Evolutionary conservation across 1,140 invertebrate genomes (phyloP), one percentile per base, ranked within the genome.

Genomic region (Venturia canescens): DNA sequence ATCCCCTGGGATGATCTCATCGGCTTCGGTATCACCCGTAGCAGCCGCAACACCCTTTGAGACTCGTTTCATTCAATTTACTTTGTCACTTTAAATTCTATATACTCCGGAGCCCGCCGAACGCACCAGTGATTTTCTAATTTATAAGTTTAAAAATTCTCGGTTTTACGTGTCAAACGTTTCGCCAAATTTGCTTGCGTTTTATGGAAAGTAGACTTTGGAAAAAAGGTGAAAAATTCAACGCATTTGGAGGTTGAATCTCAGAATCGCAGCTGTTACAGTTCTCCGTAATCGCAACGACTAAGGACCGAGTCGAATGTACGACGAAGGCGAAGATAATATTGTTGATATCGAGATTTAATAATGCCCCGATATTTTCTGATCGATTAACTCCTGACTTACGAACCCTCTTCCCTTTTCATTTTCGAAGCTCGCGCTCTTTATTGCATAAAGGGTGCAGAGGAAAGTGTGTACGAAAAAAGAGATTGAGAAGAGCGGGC

Each of bases 291-390:
- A 75, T 31, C 11, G 50, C 21, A 72, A 26, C 2, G 71, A 29
- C 23, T 63, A 27, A 63, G 29, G 53, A 3, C 26, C 3, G 6
- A 57, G 23, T 27, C 21, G 70, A 44, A 78, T 38, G 29, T 23
- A 7, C 1, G 53, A 72, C 29, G 63, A 72, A 71, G 13, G 80
- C 15, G 60, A 67, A 31, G 60, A 79, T 31, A 53, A 76, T 26
- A 21, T 29, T 63, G 3, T 23, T 53, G 69, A 83, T 83, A 86
- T 84, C 63, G 78, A 60, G 60, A 83, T 86, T 86, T 84, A 86
- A 86, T 86, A 84, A 86, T 86, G 82, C 75, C 67, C 27, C 77
- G 79, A 86, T n/a, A n/a, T 82, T 86, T 86, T 86, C 83, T 82
- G 83, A 86, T 84, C 84, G 84, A 86, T 84, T 86, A 84, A 83